These are phyloP conservation scores for Drosophila kikkawai DNA, from an alignment of 1,140 invertebrate species.

Conservation along the genomic window DNA sequence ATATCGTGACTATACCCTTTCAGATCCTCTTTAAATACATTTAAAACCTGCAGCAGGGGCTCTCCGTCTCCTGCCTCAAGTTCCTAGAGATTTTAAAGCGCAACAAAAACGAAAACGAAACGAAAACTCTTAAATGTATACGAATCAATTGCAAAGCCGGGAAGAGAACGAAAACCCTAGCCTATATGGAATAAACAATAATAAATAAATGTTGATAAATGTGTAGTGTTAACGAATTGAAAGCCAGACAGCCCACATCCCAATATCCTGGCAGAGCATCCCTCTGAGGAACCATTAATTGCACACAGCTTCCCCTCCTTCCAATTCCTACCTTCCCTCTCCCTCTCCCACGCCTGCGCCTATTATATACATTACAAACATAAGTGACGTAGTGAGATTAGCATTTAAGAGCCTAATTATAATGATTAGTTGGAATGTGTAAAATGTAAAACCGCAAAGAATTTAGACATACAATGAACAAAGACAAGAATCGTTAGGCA, in stretches of 20 bases:
- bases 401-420: constrained; percentile 73
- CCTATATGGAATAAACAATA: constrained; percentile 47
- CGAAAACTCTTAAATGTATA: constrained; percentile 59
- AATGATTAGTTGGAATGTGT: constrained; percentile 68
- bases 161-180: constrained; percentile 36
- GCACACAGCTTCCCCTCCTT: constrained; percentile 17
- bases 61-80: constrained; percentile 50
- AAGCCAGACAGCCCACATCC: constrained; percentile 23
- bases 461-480: constrained; percentile 83
- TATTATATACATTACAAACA: constrained; percentile 54
- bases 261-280: constrained; percentile 20
- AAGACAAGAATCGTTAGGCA: constrained; percentile 58
- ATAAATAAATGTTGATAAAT: constrained; percentile 81
- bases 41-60: constrained; percentile 32
- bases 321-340: not conserved
- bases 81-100: constrained; percentile 68
- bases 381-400: constrained; percentile 76
- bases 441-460: constrained; percentile 72
- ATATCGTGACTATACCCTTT: constrained; percentile 1
- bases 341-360: constrained; percentile 27
- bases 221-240: constrained; percentile 76
- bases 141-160: constrained; percentile 51
- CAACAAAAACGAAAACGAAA: constrained; percentile 46
- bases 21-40: constrained; percentile 17
- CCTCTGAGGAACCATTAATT: not conserved